phyloP scores from a whole-genome alignment of 2,888 invertebrate species.

The Microctonus brassicae region DNA sequence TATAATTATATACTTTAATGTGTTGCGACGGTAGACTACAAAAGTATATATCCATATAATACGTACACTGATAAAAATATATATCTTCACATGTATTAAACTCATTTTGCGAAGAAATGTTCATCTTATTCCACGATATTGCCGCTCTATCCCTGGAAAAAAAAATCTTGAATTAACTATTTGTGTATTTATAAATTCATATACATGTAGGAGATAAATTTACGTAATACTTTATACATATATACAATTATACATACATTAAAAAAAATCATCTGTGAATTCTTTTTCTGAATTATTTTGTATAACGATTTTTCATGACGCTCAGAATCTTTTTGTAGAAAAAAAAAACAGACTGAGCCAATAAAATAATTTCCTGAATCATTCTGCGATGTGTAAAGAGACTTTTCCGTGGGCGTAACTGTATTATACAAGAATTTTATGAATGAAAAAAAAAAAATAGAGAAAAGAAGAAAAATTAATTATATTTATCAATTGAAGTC shows the following conservation, averaged over 20 bases:
- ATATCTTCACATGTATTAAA: no score
- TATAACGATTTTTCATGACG: background rate
- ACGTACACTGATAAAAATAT: no score
- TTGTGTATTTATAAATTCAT: background rate
- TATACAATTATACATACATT: background rate
- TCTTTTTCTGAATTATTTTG: background rate
- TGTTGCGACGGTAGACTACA: slow-evolving; percentile 45
- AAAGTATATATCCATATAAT: slow-evolving; percentile 37
- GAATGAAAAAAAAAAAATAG: background rate
- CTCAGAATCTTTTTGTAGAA: background rate
- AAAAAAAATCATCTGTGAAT: background rate
- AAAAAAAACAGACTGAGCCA: background rate
- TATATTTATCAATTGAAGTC: background rate
- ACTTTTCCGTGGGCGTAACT: background rate
- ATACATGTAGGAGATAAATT: background rate
- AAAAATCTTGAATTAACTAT: background rate
- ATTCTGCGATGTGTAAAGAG: background rate
- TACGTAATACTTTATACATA: background rate
- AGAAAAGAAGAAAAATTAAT: background rate
- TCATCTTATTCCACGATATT: slow-evolving; percentile 61
- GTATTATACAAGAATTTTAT: background rate
- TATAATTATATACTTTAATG: slow-evolving; percentile 37
- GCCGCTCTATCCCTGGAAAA: slow-evolving; percentile 22
- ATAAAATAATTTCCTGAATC: background rate
- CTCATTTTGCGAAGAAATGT: slow-evolving; percentile 49